Percentiles rank a stretch among this genome's conserved stretches.
Evolutionary conservation across 2,888 invertebrate genomes (phyloP).

Genomic region (Uropetala carovei): DNA sequence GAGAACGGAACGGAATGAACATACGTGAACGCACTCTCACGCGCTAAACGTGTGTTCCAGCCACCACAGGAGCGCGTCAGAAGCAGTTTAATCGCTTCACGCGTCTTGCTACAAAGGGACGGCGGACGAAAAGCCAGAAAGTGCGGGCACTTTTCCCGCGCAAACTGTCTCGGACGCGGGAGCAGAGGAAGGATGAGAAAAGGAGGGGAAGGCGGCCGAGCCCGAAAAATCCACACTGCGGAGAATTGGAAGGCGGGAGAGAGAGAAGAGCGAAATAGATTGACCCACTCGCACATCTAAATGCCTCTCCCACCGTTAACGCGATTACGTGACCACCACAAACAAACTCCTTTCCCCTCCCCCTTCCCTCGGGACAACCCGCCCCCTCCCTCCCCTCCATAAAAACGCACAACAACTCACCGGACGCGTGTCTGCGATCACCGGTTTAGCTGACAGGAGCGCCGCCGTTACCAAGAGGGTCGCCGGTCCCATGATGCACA

Average conservation of each 20-base stretch:
- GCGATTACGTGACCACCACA: not conserved
- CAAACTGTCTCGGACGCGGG: not conserved
- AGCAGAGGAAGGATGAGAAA: too few species aligned
- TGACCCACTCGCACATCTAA: not conserved
- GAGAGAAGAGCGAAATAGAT: not conserved
- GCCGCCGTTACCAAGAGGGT: not conserved
- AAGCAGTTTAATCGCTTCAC: too few species aligned
- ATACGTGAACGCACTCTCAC: too few species aligned
- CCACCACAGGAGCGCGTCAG: too few species aligned
- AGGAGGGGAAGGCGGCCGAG: not conserved
- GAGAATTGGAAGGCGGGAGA: not conserved
- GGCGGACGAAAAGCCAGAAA: not conserved
- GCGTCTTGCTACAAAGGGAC: too few species aligned
- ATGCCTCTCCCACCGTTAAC: not conserved
- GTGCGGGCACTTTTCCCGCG: conserved; percentile 11
- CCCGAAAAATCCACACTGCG: not conserved
- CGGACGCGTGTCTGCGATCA: conserved; percentile 38
- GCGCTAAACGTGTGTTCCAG: too few species aligned
- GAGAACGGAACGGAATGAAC: too few species aligned
- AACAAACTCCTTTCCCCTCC: not conserved
- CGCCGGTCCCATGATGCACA: conserved; percentile 13
- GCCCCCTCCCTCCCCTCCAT: not conserved
- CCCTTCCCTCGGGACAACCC: not conserved
- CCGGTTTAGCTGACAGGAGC: conserved; percentile 14
- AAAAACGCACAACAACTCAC: conserved; percentile 41